Evolutionary conservation across 2,888 invertebrate species (phyloP), one percentile per base, ranked within the genome.

Genomic region (Caprella mutica): DNA sequence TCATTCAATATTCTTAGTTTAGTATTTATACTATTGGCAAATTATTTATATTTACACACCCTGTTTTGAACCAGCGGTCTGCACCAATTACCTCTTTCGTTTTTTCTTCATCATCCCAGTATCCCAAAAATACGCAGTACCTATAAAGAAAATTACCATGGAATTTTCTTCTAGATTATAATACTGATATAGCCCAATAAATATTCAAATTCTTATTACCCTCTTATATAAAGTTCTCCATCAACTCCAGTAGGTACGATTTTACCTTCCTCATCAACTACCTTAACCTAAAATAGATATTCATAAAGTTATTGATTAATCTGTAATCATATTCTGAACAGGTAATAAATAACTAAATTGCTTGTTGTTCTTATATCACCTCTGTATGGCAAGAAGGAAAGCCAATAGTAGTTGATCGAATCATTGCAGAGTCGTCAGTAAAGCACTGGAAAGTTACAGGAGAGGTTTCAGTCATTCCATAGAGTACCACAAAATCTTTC

Each of bases 41-140:
- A n/a, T n/a, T n/a, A n/a, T n/a, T n/a, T 38, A 21, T 1, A 23
- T 3, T 4, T 4, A 58, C 59, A 38, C 39, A 63, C 61, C 65
- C 65, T 12, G 89, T 86, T 68, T 77, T 79, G 23, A 89, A 75
- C 91, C 92, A 93, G 26, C 83, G 77, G 60, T 84, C 83, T 19
- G 75, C 68, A 5, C 78, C 77, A 2, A 88, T 73, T 0, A 78
- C 78, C 67, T 84, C 79, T 24, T 24, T 30, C 2, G 90, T 91
- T 71, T 82, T 86, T 59, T 80, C 80, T 2, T 81, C 79, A 62
- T 90, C 87, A 14, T 78, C 77, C 83, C 85, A 91, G 73, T 93
- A 93, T 26, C 81, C 78, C 46, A 83, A 73, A 86, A 92, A 90
- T n/a, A 75, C 80, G 59, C 72, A 73, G 72, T 87, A 89, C n/a